Evolutionary conservation across 2,888 invertebrate genomes (phyloP).

Genomic region (Sphinx pinastri): DNA sequence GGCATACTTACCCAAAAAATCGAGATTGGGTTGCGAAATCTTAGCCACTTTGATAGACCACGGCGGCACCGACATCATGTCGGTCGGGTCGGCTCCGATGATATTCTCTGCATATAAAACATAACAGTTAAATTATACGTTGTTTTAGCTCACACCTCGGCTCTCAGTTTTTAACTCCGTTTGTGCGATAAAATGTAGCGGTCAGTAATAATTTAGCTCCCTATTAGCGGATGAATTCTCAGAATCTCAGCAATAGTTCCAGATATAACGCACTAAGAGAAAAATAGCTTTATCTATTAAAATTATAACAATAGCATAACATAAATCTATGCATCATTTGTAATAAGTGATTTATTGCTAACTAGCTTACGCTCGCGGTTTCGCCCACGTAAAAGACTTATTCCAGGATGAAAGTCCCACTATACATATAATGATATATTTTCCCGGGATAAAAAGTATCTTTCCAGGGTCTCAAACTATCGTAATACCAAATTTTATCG

Average conservation of each 20-base stretch:
- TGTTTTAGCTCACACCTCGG: not conserved
- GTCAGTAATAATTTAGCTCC: too few relatives aligned
- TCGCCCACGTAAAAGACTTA: too few relatives aligned
- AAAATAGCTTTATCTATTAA: not conserved
- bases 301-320: not conserved
- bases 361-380: too few relatives aligned
- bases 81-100: conserved; percentile 87
- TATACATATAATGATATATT: too few relatives aligned
- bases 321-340: too few relatives aligned
- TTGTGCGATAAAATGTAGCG: not conserved
- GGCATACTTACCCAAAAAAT: conserved; percentile 90
- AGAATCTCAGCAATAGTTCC: too few relatives aligned
- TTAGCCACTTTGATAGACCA: conserved; percentile 97
- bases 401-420: too few relatives aligned
- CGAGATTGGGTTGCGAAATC: conserved; percentile 97
- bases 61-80: conserved; percentile 90
- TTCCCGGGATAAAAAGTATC: too few relatives aligned
- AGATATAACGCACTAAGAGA: not conserved
- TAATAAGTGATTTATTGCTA: too few relatives aligned
- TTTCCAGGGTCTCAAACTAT: too few relatives aligned
- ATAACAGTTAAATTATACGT: not conserved
- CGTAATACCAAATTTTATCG: too few relatives aligned
- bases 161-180: not conserved
- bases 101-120: conserved; percentile 86
- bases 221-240: too few relatives aligned